Evolutionary conservation across 2,888 invertebrate species (phyloP).

Genomic region (Synergus laeviventris): DNA sequence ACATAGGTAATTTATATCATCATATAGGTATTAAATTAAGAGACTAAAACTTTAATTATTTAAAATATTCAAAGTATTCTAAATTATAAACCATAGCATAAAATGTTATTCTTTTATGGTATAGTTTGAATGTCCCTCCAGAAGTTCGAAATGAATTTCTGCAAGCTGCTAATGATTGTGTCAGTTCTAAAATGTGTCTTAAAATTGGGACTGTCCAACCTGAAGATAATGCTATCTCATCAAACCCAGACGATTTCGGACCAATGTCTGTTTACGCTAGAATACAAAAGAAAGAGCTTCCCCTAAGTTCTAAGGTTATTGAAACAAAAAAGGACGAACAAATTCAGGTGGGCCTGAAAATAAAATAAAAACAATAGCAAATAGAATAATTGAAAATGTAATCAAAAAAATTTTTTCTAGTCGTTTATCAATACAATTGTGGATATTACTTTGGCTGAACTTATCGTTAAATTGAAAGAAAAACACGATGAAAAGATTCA

Average conservation of each 20-base stretch:
- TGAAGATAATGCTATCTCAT: background rate
- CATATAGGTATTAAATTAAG: background rate
- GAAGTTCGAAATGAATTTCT: background rate
- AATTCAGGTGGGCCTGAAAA: slow-evolving; percentile 2
- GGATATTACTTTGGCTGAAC: slow-evolving; percentile 49
- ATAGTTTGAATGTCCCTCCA: background rate
- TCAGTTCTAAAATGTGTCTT: background rate
- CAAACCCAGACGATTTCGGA: background rate
- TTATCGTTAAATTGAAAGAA: slow-evolving; percentile 45
- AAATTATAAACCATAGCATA: background rate
- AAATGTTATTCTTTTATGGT: background rate
- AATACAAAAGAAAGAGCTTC: background rate
- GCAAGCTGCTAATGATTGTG: background rate
- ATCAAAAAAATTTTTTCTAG: slow-evolving; percentile 46
- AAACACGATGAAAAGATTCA: slow-evolving; percentile 48
- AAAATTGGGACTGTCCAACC: slow-evolving; percentile 1
- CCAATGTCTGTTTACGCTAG: too few species aligned
- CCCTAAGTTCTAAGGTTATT: background rate
- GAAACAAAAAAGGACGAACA: background rate
- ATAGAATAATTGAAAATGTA: background rate
- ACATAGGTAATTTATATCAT: background rate
- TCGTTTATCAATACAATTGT: slow-evolving; percentile 52
- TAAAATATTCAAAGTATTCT: background rate
- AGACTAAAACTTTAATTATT: background rate
- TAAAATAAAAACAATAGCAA: background rate